These are phyloP conservation scores for Sapajus apella DNA, from an alignment of 2,113 vertebrate species.

Conservation along the genomic window DNA sequence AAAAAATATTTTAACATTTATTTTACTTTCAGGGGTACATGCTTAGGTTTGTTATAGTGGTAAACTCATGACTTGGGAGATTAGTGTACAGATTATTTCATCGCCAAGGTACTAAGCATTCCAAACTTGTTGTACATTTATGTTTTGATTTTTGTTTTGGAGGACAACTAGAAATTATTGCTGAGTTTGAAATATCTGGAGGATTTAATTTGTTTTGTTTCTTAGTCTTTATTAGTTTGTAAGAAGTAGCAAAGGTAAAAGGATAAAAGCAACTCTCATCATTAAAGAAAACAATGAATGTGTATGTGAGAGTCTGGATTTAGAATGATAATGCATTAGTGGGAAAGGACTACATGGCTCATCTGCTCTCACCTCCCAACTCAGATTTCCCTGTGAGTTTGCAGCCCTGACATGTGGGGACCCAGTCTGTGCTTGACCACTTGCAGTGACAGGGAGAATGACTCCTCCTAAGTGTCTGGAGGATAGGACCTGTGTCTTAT, in stretches of 20 bases:
- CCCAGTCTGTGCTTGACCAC: not conserved
- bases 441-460: no score
- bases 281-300: not conserved
- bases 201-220: not conserved
- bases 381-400: not conserved
- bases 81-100: no score
- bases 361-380: not conserved
- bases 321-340: not conserved
- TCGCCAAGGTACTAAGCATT: no score
- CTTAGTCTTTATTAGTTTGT: not conserved
- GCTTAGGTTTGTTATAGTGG: no score
- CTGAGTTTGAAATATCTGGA: not conserved
- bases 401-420: no score
- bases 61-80: no score
- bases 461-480: no score
- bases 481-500: fast-evolving
- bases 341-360: not conserved
- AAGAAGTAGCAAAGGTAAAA: not conserved
- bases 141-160: not conserved
- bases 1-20: no score
- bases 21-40: no score
- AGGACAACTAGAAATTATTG: not conserved
- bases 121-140: not conserved
- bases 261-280: not conserved
- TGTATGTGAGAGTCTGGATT: not conserved